These are phyloP conservation scores for Circaetus cinerascens DNA, from an alignment of 2,113 vertebrate species.

Conservation along the genomic window DNA sequence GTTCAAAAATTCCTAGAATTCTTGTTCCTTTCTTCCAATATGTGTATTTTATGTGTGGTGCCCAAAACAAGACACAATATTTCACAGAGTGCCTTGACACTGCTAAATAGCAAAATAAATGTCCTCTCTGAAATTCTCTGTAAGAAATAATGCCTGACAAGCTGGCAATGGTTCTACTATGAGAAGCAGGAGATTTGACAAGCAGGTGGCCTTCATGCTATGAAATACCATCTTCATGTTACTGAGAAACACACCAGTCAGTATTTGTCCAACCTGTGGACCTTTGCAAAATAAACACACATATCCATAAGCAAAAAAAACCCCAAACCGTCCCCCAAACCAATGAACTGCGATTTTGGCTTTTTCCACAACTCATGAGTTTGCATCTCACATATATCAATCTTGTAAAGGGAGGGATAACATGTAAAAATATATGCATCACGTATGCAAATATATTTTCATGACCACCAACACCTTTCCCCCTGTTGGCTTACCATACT, in stretches of 20 bases:
- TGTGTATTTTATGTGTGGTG: not conserved
- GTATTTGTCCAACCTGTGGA: not conserved
- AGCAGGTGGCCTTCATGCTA: not conserved
- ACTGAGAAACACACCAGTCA: not conserved
- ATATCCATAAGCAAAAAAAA: not conserved
- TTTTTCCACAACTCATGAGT: not conserved
- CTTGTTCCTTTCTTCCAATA: not conserved
- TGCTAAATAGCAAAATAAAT: not conserved
- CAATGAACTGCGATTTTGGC: not conserved
- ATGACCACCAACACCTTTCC: not conserved
- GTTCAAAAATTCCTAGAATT: not conserved
- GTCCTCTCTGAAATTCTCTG: not conserved
- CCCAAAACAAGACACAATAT: not conserved
- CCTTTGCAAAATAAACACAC: not conserved
- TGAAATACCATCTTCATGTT: not conserved
- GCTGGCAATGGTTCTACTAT: not conserved
- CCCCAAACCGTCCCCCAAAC: not conserved
- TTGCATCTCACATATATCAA: not conserved
- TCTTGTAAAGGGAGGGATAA: not conserved
- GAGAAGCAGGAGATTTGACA: not conserved
- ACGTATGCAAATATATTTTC: not conserved
- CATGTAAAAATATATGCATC: not conserved
- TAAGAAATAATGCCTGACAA: not conserved
- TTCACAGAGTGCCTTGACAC: not conserved
- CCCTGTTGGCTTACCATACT: not conserved